These are phyloP conservation scores for Lypha dubia DNA, from an alignment of 2,888 invertebrate species.

Conservation along the genomic window DNA sequence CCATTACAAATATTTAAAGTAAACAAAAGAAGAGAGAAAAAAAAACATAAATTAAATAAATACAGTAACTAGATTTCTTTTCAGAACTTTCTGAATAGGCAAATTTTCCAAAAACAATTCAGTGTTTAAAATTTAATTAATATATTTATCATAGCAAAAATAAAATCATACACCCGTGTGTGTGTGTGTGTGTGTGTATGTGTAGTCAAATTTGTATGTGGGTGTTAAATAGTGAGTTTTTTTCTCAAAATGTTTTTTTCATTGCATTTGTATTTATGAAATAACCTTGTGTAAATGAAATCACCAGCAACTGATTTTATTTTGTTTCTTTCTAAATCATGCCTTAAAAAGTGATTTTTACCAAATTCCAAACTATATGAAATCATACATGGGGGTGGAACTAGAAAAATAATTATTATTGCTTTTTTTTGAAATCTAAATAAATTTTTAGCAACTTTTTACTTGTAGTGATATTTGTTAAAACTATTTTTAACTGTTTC, in stretches of 20 bases:
- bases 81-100: conserved; percentile 41
- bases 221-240: conserved; percentile 43
- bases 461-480: background rate
- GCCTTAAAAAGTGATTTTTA: conserved; percentile 43
- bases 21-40: conserved; percentile 38
- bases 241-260: conserved; percentile 33
- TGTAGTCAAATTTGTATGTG: conserved; percentile 23
- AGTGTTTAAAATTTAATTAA: conserved; percentile 3
- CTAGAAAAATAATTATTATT: background rate
- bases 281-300: conserved; percentile 60
- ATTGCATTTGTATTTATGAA: conserved; percentile 26
- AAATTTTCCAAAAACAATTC: conserved; percentile 22
- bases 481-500: background rate
- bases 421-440: background rate
- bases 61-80: conserved; percentile 14
- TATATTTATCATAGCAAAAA: conserved; percentile 33
- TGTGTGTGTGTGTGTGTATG: too few relatives aligned
- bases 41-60: conserved; percentile 8
- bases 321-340: conserved; percentile 7
- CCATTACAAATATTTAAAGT: background rate
- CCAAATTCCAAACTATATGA: conserved; percentile 8
- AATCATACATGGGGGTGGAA: conserved; percentile 37
- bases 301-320: conserved; percentile 28
- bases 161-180: background rate
- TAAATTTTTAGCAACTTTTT: background rate